A percentile compares a stretch with the other conserved stretches of the same genome.
phyloP scores from a whole-genome alignment of 2,113 vertebrate species.

The Corvus cornix region DNA sequence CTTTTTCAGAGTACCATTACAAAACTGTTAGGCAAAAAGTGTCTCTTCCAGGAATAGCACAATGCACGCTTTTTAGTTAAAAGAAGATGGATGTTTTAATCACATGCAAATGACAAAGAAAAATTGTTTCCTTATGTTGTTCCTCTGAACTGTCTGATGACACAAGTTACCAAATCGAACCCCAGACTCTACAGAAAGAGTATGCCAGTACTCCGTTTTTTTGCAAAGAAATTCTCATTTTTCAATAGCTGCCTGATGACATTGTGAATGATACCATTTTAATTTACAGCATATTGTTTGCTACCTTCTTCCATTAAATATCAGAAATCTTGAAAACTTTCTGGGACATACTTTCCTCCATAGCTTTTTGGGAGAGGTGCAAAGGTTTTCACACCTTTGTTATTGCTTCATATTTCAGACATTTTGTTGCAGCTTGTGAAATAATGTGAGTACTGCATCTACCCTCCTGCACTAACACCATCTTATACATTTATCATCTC shows the following conservation, averaged over 20 bases:
- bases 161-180: not conserved
- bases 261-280: not conserved
- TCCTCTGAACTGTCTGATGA: not conserved
- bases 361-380: not conserved
- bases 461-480: not conserved
- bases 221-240: not conserved
- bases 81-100: not conserved
- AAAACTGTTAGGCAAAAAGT: not conserved
- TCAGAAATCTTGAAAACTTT: not conserved
- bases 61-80: not conserved
- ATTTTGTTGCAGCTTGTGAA: not conserved
- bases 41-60: not conserved
- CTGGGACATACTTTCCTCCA: not conserved
- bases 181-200: not conserved
- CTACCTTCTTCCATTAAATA: not conserved
- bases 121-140: not conserved
- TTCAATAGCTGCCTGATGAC: not conserved
- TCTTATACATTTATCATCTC: not conserved
- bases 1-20: not conserved
- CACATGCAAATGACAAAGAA: not conserved
- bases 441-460: not conserved
- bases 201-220: not conserved
- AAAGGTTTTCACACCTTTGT: not conserved
- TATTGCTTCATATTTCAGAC: not conserved
- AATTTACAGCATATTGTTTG: not conserved